Evolutionary conservation across 2,113 vertebrate species (phyloP).

Genomic region (Pavo muticus): DNA sequence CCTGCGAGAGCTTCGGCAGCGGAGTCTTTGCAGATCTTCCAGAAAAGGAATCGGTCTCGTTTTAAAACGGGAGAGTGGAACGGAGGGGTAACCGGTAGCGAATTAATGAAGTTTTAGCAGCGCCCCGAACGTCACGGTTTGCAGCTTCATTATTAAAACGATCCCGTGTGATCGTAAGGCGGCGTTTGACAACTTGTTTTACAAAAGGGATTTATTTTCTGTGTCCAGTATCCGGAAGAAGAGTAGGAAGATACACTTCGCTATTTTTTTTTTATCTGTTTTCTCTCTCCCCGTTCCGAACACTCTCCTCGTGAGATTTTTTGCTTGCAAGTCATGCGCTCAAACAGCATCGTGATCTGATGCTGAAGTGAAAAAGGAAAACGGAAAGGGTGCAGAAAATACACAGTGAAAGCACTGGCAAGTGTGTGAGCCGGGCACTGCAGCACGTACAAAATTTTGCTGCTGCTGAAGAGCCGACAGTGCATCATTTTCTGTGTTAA

Average conservation of each 20-base stretch:
- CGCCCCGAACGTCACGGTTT: not conserved
- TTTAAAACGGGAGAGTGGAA: not conserved
- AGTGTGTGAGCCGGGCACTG: not conserved
- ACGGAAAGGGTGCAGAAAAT: not conserved
- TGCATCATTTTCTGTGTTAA: not conserved
- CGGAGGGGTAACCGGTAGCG: fast-evolving
- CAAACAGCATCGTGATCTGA: not conserved
- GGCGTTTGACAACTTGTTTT: not conserved
- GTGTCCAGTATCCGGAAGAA: not conserved
- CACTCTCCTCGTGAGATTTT: not conserved
- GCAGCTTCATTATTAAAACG: not conserved
- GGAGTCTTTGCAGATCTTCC: fast-evolving
- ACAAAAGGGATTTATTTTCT: not conserved
- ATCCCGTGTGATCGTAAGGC: not conserved
- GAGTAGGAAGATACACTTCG: not conserved
- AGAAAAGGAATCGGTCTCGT: fast-evolving
- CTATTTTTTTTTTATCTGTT: not conserved
- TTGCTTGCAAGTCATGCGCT: not conserved
- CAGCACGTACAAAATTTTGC: not conserved
- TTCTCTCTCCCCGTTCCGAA: not conserved
- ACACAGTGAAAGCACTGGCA: not conserved
- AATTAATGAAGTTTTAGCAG: not conserved
- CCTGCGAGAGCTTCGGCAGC: not conserved
- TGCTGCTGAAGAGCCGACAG: not conserved
- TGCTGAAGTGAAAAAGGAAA: not conserved